Evolutionary conservation across 2,797 vertebrate species (phyloP), one percentile per base, ranked within the genome.

Genomic region (Manis crassicaudata): DNA sequence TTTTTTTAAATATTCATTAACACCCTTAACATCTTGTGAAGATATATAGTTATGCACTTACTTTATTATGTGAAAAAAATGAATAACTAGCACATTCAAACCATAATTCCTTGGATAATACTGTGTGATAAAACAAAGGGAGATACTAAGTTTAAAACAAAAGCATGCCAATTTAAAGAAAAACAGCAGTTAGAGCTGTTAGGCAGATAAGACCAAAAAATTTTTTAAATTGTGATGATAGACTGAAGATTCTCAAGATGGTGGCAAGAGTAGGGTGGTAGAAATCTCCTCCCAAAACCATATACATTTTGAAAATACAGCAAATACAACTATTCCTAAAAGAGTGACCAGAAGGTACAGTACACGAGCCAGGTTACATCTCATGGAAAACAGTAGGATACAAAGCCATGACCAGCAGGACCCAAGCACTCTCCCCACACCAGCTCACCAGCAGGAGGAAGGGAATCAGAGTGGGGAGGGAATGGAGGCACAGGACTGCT

Each of bases 31-130:
- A 88, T 37, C 87, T 88, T 84, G 88, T 95, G 82, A 79, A 68
- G 65, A 62, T 20, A 94, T n/a, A 35, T 72, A 70, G 67, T 56
- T 83, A 58, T 6, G 13, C 29, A 35, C 27, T 94, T 83, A 75
- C 76, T 95, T 94, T 90, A 88, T 58, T 10, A 43, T 72, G 25
- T 92, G 62, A 77, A 92, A 92, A 46, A 96, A 87, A 87, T 67
- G n/a, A 27, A 52, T 6, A 90, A 76, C 8, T 13, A 73, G 50
- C 80, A 60, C n/a, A 54, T 58, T 65, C 4, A 25, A 88, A 81
- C 37, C 40, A 58, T 4, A 27, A 72, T n/a, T 88, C 29, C 40
- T 73, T 54, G 50, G 81, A 37, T 40, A 88, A 63, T 46, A 54
- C 18, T 56, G 35, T 6, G 13, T 35, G 72, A 85, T 92, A 62